Conservation (phyloP, 1,140 invertebrate species). For the Idris sp. region DNA sequence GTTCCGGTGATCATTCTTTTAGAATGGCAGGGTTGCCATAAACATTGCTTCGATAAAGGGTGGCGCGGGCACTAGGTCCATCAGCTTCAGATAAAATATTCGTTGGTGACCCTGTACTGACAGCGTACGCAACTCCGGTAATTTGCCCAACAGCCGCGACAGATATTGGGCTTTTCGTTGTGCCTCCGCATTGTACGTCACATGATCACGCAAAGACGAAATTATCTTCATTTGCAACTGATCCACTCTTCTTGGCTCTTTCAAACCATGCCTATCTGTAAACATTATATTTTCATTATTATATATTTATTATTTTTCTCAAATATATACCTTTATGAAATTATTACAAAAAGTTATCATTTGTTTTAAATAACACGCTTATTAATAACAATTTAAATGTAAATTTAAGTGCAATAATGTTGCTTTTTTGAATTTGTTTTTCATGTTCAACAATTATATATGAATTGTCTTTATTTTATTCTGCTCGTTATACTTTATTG, state of each 20-base stretch:
- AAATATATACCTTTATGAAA: too few species aligned
- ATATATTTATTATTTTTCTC: too few species aligned
- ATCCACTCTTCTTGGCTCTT: conserved; percentile 94
- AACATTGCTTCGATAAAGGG: conserved; percentile 97
- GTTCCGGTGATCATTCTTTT: conserved; percentile 69
- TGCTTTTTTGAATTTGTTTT: too few species aligned
- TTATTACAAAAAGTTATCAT: too few species aligned
- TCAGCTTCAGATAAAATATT: conserved; percentile 95
- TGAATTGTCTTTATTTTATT: too few species aligned
- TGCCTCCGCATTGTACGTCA: conserved; percentile 94
- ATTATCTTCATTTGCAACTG: conserved; percentile 97
- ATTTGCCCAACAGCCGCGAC: conserved; percentile 91
- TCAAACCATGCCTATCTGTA: conserved; percentile 93
- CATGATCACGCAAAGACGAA: conserved; percentile 93
- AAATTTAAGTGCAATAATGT: too few species aligned
- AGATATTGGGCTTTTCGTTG: conserved; percentile 93
- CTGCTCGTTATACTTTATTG: too few species aligned
- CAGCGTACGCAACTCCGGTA: conserved; percentile 93
- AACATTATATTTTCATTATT: too few species aligned
- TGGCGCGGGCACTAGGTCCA: conserved; percentile 93
- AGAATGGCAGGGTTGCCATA: conserved; percentile 95
- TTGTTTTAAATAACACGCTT: too few species aligned
- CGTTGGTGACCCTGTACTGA: conserved; percentile 95
- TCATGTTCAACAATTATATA: too few species aligned
- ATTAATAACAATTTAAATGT: too few species aligned